phyloP scores from a whole-genome alignment of 2,113 vertebrate genomes.

The Junco hyemalis region DNA sequence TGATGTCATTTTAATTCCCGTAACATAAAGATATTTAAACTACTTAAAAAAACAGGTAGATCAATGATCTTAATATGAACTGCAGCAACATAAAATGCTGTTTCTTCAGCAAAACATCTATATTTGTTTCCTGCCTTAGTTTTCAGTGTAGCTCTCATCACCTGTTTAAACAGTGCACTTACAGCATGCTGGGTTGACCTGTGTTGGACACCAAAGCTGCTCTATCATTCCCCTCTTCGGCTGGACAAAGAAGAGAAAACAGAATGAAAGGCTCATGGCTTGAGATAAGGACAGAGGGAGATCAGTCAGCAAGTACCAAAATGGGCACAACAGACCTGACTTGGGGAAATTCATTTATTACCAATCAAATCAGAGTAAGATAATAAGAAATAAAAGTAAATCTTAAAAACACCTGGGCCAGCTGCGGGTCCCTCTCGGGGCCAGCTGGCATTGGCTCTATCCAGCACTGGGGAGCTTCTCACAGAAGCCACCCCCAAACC shows the following conservation, averaged over 20 bases:
- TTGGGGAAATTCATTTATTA: background rate
- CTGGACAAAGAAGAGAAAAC: background rate
- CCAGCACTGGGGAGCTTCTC: fast-evolving
- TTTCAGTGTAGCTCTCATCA: background rate
- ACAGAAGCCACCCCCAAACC: background rate
- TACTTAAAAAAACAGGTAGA: background rate
- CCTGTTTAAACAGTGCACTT: background rate
- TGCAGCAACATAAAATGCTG: background rate
- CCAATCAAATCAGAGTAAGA: background rate
- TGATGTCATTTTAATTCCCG: background rate
- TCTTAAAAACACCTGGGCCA: background rate
- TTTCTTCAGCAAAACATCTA: background rate
- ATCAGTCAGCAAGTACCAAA: background rate
- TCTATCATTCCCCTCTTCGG: background rate
- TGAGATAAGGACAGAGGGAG: background rate
- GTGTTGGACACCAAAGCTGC: background rate
- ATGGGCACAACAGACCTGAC: background rate
- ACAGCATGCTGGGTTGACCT: background rate
- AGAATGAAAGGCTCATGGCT: fast-evolving
- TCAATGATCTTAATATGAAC: background rate
- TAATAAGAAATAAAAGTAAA: background rate
- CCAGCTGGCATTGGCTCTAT: background rate
- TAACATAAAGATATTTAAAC: background rate
- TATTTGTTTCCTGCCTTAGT: background rate
- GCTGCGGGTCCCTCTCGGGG: fast-evolving